Evolutionary conservation across 1,140 invertebrate species (phyloP).

Genomic region (Battus philenor): DNA sequence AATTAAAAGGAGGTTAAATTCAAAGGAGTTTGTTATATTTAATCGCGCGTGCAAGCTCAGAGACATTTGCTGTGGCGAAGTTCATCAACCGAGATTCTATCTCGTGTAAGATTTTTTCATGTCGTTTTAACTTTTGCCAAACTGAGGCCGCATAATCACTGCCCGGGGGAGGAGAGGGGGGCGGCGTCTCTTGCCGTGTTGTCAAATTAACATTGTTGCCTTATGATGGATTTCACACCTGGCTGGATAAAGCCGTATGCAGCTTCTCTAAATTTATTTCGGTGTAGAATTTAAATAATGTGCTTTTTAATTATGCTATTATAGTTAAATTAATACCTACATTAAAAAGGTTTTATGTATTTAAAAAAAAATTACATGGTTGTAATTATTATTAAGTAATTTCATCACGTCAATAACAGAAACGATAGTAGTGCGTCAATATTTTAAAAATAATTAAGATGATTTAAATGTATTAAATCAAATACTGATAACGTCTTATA

Average conservation of each 20-base stretch:
- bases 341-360: too few relatives aligned
- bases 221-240: constrained; percentile 51
- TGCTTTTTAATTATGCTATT: too few relatives aligned
- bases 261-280: too few relatives aligned
- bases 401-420: not conserved
- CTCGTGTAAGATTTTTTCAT: constrained; percentile 6
- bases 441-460: not conserved
- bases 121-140: constrained; percentile 16
- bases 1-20: constrained; percentile 7
- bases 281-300: too few relatives aligned
- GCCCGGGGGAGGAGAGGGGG: constrained; percentile 6
- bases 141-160: constrained; percentile 15
- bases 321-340: too few relatives aligned
- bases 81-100: constrained; percentile 18
- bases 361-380: too few relatives aligned
- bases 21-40: constrained; percentile 8
- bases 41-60: constrained; percentile 2
- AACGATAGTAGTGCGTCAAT: not conserved
- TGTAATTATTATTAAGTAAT: not conserved
- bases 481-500: too few relatives aligned
- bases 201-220: constrained; percentile 47
- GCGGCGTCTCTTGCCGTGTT: constrained; percentile 15
- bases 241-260: constrained; percentile 22
- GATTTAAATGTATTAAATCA: too few relatives aligned
- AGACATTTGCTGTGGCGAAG: constrained; percentile 8